These are phyloP conservation scores for Crossocerus cetratus DNA, from an alignment of 2,888 invertebrate species.

Conservation along the genomic window DNA sequence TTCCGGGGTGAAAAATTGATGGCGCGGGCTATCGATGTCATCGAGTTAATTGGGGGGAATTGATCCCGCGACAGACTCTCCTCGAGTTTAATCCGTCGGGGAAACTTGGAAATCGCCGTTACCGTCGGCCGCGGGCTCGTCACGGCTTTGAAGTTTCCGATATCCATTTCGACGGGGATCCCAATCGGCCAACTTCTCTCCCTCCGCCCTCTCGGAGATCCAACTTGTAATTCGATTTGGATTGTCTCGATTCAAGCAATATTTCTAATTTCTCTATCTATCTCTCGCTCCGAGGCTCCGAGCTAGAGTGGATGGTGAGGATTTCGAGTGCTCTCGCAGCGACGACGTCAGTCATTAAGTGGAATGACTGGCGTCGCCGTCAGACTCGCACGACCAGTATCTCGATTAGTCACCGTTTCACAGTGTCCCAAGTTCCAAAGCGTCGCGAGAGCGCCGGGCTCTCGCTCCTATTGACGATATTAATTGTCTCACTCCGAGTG, in stretches of 20 bases:
- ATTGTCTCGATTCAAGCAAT: too few relatives aligned
- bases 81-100: neutral
- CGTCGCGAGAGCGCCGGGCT: slow-evolving; percentile 35
- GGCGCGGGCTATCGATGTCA: neutral
- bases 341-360: slow-evolving; percentile 24
- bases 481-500: slow-evolving; percentile 47
- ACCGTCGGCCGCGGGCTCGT: too few relatives aligned
- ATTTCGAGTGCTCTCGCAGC: slow-evolving; percentile 1
- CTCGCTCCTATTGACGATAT: slow-evolving; percentile 46
- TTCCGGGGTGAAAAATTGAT: neutral
- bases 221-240: too few relatives aligned
- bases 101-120: too few relatives aligned
- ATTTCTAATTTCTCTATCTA: too few relatives aligned
- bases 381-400: slow-evolving; percentile 22
- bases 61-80: neutral
- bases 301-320: neutral
- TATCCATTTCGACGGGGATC: too few relatives aligned
- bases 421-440: slow-evolving; percentile 34
- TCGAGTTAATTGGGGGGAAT: neutral
- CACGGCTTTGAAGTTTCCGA: too few relatives aligned
- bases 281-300: too few relatives aligned
- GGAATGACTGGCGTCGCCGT: slow-evolving; percentile 38
- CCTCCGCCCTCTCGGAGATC: too few relatives aligned
- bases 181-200: too few relatives aligned
- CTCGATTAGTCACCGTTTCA: slow-evolving; percentile 49